A percentile compares a stretch with the other conserved stretches of the same genome.
Evolutionary conservation across 37 sponge, comb jelly and placozoan species (phyloP).

Genomic region (Haliclona indistincta): DNA sequence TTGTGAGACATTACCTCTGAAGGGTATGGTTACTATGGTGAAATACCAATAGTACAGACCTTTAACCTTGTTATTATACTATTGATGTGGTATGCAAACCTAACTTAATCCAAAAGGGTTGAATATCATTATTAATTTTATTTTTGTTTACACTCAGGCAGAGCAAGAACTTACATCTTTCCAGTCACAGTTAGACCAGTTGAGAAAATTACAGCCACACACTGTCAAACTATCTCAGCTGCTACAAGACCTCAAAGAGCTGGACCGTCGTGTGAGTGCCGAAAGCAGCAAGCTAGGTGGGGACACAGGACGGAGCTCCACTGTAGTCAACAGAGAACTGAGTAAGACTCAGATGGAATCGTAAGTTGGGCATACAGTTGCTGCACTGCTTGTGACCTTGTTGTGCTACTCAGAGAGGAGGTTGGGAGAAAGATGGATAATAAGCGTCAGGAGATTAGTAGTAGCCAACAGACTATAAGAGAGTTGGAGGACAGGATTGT

Average conservation of each 20-base stretch:
- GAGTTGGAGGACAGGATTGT: conserved; percentile 58
- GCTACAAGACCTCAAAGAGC: conserved; percentile 28
- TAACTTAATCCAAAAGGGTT: background rate
- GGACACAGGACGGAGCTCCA: conserved; percentile 41
- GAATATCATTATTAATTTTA: background rate
- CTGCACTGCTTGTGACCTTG: background rate
- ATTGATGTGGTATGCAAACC: background rate
- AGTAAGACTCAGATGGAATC: conserved; percentile 46
- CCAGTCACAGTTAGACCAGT: conserved; percentile 29
- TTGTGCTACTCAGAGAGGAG: conserved; percentile 41
- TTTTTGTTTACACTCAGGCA: background rate
- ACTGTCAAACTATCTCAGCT: conserved; percentile 34
- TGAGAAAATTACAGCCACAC: conserved; percentile 39
- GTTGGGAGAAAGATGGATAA: conserved; percentile 59
- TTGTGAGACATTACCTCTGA: too few species aligned
- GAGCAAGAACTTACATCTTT: conserved; percentile 11
- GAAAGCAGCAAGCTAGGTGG: conserved; percentile 54
- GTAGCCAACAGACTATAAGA: conserved; percentile 14
- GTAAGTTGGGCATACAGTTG: conserved; percentile 21
- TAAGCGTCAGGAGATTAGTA: conserved; percentile 54
- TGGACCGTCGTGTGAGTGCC: conserved; percentile 41
- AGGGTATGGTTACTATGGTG: too few species aligned
- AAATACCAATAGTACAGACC: too few species aligned
- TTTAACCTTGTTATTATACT: too few species aligned
- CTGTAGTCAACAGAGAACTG: conserved; percentile 57